Evolutionary conservation across 1,140 invertebrate genomes (phyloP), one percentile per base, ranked within the genome.

Genomic region (Leptonema lineaticorne): DNA sequence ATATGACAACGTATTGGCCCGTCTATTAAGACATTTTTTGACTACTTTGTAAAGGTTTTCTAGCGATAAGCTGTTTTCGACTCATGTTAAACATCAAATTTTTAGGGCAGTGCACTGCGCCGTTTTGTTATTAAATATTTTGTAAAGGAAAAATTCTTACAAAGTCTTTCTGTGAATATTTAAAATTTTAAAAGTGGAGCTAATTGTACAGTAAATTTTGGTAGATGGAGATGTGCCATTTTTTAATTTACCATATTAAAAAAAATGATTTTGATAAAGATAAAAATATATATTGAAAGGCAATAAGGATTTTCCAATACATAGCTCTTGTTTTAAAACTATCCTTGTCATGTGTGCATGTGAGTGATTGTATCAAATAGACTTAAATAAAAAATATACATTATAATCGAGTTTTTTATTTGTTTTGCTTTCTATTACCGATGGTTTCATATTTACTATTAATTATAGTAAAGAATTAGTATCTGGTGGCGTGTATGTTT

Each of bases 291-390:
- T 27, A 67, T 60, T 26, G 56, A 58, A 66, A 67, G 66, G 33
- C 66, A 30, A 68, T 22, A 48, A 46, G 59, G 46, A 65, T 27
- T 48, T 69, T 65, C 53, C 56, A 24, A 69, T 60, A 41, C 63
- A 27, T 48, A 29, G 62, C 63, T 59, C 68, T 69, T 59, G 66
- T 69, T 68, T 73, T 69, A 60, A 69, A 69, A 68, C 65, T 63
- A 66, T 73, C 60, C 68, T 73, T 68, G 68, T 73, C 71, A 73
- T 73, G 71, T 73, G 71, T 73, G 71, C 69, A 73, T 73, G 71
- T 73, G 71, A 69, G 71, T 73, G 68, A 73, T 72, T 73, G 71
- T 73, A 72, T 67, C 69, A 50, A 69, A 69, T 68, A 69, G 63
- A 69, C 63, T 66, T 73, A 73, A 69, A 73, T 68, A 69, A 73